Conservation (phyloP, 2,888 invertebrate species). For the Toxonevra muliebris region DNA sequence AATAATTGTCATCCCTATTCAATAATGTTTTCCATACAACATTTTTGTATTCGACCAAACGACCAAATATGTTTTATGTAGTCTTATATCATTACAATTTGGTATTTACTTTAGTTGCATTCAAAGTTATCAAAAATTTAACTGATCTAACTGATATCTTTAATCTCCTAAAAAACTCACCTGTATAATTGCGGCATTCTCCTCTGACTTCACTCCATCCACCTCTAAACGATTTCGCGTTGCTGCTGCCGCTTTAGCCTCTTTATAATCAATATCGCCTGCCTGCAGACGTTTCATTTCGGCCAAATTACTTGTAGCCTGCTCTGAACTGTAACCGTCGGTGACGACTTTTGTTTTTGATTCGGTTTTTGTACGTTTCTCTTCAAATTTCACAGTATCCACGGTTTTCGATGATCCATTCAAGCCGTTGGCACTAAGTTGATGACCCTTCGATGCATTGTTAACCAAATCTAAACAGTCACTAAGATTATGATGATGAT, state of each 20-base stretch:
- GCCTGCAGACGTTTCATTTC: slow-evolving; percentile 80
- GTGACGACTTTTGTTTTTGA: slow-evolving; percentile 81
- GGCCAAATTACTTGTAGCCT: slow-evolving; percentile 74
- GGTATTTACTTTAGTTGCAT: too few species aligned
- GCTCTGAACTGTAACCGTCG: slow-evolving; percentile 83
- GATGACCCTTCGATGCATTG: slow-evolving; percentile 53
- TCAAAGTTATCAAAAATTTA: neutral
- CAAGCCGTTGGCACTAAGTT: slow-evolving; percentile 60
- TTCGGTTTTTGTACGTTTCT: slow-evolving; percentile 82
- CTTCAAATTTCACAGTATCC: slow-evolving; percentile 83
- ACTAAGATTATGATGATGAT: slow-evolving; percentile 65
- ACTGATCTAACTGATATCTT: neutral
- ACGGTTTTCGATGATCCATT: slow-evolving; percentile 61
- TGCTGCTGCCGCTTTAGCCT: slow-evolving; percentile 80
- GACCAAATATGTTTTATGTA: too few species aligned
- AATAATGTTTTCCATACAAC: too few species aligned
- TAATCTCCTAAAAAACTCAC: slow-evolving; percentile 65
- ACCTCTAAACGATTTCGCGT: slow-evolving; percentile 81
- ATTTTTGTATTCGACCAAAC: too few species aligned
- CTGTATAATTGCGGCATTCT: slow-evolving; percentile 83
- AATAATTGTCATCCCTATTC: too few species aligned
- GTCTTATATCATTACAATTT: too few species aligned
- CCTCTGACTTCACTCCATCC: slow-evolving; percentile 86
- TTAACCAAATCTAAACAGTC: slow-evolving; percentile 63
- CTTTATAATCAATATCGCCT: slow-evolving; percentile 84